Evolutionary conservation across 2,888 invertebrate genomes (phyloP), one percentile per base, ranked within the genome.

Genomic region (Hololepta plana): DNA sequence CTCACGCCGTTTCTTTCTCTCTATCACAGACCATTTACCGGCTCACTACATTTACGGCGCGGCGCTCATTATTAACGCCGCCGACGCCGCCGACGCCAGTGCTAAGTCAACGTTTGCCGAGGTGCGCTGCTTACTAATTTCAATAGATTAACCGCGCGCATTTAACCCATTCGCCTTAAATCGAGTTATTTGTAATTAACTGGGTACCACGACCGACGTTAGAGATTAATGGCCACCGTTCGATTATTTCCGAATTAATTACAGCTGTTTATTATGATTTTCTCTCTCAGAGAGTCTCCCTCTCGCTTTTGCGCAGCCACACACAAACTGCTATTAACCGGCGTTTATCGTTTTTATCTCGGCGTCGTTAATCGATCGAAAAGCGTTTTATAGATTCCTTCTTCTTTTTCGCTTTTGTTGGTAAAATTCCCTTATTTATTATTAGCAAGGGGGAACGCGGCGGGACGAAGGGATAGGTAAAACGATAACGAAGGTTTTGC

Each of bases 141-240:
- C 53, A 52, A 54, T 54, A 54, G 53, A 53, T 54, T 54, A 53
- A 52, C 51, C 51, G 53, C 47, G 53, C 49, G 44, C 47, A 50
- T 50, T 51, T 51, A 51, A 51, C 52, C 53, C 50, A 49, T 51
- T 53, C 53, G 50, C 47, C 46, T n/a, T 51, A 53, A 54, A 53
- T 54, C 54, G 54, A 54, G 52, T 54, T 54, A 54, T 54, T 54
- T 54, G 54, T 54, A 54, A 54, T 54, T 54, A 54, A 54, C 53
- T 49, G 44, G 49, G 47, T 52, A 42, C 46, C 34, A n/a, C 34
- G 30, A 32, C 33, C 36, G 32, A 37, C 38, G 38, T 38, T 37
- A 36, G 37, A 40, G 40, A 42, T 42, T 40, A 42, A 42, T 42
- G 36, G 38, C 38, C 33, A 35, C 33, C 34, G 36, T 41, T 41